Percentiles rank a stretch among this genome's conserved stretches.
Evolutionary conservation across 2,113 vertebrate species (phyloP).

Genomic region (Cynopterus brachyotis): DNA sequence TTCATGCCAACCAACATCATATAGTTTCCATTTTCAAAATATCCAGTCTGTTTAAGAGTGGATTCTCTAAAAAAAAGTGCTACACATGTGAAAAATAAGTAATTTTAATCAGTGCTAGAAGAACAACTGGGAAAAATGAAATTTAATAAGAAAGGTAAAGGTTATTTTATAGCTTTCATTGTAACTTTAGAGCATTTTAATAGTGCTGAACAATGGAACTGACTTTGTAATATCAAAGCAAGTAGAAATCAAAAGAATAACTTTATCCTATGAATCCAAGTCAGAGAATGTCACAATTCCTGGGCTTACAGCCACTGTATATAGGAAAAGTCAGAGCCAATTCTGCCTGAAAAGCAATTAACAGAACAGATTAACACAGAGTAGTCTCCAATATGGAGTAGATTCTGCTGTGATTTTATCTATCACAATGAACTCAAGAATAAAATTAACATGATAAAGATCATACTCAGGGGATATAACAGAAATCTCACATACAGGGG

Average conservation of each 20-base stretch:
- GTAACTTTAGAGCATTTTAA: slow-evolving; percentile 36
- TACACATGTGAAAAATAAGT: slow-evolving; percentile 8
- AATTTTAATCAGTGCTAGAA: slow-evolving; percentile 44
- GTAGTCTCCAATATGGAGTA: neutral
- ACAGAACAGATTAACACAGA: slow-evolving; percentile 36
- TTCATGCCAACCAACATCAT: neutral
- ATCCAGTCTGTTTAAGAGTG: slow-evolving; percentile 1
- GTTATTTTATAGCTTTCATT: slow-evolving; percentile 57
- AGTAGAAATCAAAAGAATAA: slow-evolving; percentile 13
- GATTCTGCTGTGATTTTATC: neutral
- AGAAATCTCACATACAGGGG: neutral
- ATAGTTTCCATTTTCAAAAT: slow-evolving; percentile 20
- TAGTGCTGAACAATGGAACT: slow-evolving; percentile 14
- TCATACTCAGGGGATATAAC: neutral
- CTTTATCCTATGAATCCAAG: slow-evolving; percentile 18
- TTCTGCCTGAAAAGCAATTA: slow-evolving; percentile 36
- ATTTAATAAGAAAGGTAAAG: slow-evolving; percentile 60
- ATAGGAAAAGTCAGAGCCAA: neutral
- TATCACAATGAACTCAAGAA: slow-evolving; percentile 1
- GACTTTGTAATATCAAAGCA: slow-evolving; percentile 21
- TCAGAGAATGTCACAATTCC: neutral
- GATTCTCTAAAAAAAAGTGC: slow-evolving; percentile 27
- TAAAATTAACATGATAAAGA: neutral
- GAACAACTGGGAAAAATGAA: neutral
- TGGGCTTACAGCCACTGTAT: neutral